Conservation (phyloP, 2,888 invertebrate genomes). For the Stegophylla sp. region DNA sequence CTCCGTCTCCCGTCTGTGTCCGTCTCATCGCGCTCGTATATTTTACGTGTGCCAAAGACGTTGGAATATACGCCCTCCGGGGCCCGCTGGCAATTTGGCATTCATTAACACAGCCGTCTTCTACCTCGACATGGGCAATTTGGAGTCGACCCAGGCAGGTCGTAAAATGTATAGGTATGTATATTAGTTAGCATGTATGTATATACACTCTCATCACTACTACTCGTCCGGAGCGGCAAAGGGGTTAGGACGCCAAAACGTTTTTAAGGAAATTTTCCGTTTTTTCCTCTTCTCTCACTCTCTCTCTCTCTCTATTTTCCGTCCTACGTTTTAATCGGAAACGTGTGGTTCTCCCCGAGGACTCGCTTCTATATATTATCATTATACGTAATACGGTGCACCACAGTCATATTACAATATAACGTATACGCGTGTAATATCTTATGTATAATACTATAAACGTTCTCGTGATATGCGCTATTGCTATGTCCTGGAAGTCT, state of each 20-base stretch:
- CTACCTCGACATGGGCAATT: conserved; percentile 29
- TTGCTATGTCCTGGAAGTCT: no score
- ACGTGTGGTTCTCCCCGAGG: no score
- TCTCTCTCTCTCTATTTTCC: background rate
- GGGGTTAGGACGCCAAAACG: background rate
- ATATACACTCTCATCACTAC: no score
- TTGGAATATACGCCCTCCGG: conserved; percentile 23
- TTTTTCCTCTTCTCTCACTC: background rate
- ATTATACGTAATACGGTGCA: no score
- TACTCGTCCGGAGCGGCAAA: background rate
- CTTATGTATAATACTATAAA: no score
- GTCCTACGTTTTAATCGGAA: no score
- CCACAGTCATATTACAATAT: no score
- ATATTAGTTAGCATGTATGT: background rate
- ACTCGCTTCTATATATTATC: no score
- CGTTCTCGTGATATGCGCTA: no score
- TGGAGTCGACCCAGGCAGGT: conserved; percentile 40
- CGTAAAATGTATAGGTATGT: conserved; percentile 8
- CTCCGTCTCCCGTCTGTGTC: no score
- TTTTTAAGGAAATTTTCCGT: conserved; percentile 1
- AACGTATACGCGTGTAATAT: no score
- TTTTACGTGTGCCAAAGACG: conserved; percentile 11
- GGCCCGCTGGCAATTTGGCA: conserved; percentile 36
- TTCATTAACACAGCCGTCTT: conserved; percentile 39
- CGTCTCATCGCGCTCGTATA: background rate